Evolutionary conservation across 2,888 invertebrate genomes (phyloP).

Genomic region (Hypomecis atomaria): DNA sequence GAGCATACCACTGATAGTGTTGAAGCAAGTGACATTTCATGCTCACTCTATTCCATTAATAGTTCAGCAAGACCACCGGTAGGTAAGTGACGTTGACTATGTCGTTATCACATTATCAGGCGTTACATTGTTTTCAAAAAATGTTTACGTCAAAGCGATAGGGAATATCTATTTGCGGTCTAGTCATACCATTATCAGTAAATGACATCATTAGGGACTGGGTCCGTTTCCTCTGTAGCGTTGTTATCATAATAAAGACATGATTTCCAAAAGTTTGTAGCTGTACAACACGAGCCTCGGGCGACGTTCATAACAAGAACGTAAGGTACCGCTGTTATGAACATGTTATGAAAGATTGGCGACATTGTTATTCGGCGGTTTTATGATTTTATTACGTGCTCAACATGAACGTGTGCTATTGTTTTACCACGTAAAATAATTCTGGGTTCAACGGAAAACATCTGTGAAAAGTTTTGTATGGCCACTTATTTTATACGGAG

Average conservation of each 20-base stretch:
- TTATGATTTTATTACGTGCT: constrained; percentile 37
- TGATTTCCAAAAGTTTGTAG: constrained; percentile 52
- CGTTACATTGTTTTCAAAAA: constrained; percentile 28
- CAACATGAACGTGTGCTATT: constrained; percentile 15
- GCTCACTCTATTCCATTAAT: constrained; percentile 1
- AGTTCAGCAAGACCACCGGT: neutral
- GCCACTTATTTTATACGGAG: neutral
- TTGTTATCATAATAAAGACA: constrained; percentile 55
- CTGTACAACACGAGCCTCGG: constrained; percentile 39
- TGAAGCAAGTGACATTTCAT: constrained; percentile 3
- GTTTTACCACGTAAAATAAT: constrained; percentile 22
- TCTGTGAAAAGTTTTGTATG: neutral
- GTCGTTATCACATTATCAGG: constrained; percentile 23
- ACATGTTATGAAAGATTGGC: constrained; percentile 37
- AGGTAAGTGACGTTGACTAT: constrained; percentile 17
- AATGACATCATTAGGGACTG: constrained; percentile 32
- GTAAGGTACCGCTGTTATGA: constrained; percentile 31
- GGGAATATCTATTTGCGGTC: constrained; percentile 52
- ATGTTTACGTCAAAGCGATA: constrained; percentile 36
- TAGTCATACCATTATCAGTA: constrained; percentile 59
- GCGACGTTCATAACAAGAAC: constrained; percentile 41
- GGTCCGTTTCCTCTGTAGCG: constrained; percentile 53
- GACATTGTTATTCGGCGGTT: constrained; percentile 40
- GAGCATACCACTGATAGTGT: constrained; percentile 11
- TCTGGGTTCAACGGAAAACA: neutral